Base-by-base conservation (phyloP, 1,140 invertebrate species). In the Nephotettix cincticeps region DNA sequence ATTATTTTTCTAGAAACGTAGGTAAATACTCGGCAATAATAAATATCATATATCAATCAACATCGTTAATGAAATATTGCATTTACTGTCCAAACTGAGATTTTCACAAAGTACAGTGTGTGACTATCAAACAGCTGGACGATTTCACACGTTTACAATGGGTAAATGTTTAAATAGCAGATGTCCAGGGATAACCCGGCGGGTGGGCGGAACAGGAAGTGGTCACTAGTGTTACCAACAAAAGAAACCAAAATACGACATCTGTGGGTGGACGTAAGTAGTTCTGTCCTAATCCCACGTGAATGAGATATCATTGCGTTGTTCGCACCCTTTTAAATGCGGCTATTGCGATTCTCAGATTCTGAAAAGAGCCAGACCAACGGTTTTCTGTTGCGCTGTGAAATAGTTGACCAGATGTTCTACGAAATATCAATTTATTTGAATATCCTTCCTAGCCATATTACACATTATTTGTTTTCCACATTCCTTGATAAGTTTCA, bases 211-310 rank as follows among this genome's bases (percentile, higher is more conserved):
- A 61, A 61, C 23, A 9, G 56, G 56, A 61, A 61, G 56, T 61
- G 56, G 56, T 61, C 56, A 61, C 56, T n/a, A 61, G 6, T 61
- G 56, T 61, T 61, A 25, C 56, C 56, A 61, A 61, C 56, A 27
- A 29, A 61, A 61, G 56, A 61, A 61, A 61, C 27, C 23, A 61
- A 61, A 61, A 61, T 61, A 61, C 27, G 56, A 61, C 23, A 27
- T 61, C 56, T 29, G 56, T 61, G 56, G 56, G 56, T 61, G 47
- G 47, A 51, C 47, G 25, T 27, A 61, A 29, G 21, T 61, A 61
- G 21, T n/a, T 2, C 23, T 27, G 21, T 29, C 27, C 23, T 61
- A 61, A 61, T 61, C 56, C 56, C 25, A 9, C 28, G 56, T 61
- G 56, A 61, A 61, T 61, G 56, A 14, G 21, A 61, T 25, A 25